Percentiles rank a stretch among this genome's conserved stretches.
phyloP scores from a whole-genome alignment of 64 coral and sea anemone species.

The Acropora yongei region DNA sequence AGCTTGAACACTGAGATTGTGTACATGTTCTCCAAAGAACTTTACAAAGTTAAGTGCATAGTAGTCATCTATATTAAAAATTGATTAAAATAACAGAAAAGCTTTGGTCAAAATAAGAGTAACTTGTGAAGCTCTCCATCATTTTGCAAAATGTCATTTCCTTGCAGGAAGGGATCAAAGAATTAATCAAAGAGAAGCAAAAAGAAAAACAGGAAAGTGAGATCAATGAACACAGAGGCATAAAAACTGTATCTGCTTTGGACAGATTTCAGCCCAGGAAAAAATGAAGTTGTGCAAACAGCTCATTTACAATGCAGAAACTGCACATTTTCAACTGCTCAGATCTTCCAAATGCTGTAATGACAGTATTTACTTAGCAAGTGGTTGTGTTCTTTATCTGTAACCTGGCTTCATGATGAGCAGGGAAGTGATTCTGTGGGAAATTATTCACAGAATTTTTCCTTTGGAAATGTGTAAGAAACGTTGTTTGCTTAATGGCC shows the following conservation, averaged over 20 bases:
- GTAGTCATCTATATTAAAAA: too few relatives aligned
- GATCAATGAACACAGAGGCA: slow-evolving; percentile 42
- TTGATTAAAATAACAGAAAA: too few relatives aligned
- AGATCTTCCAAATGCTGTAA: neutral
- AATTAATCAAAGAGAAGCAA: slow-evolving; percentile 57
- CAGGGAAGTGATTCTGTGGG: too few relatives aligned
- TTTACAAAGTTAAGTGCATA: too few relatives aligned
- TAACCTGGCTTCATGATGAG: too few relatives aligned
- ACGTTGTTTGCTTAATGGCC: too few relatives aligned
- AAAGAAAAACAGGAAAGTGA: slow-evolving; percentile 58
- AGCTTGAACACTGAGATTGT: too few relatives aligned
- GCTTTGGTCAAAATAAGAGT: too few relatives aligned
- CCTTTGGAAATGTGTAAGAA: too few relatives aligned
- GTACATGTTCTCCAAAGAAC: too few relatives aligned
- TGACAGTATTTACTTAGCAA: neutral
- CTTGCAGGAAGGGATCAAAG: slow-evolving; percentile 42
- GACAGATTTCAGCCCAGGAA: slow-evolving; percentile 64
- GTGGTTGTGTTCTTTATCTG: neutral
- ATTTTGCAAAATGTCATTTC: neutral
- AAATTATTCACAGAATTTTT: too few relatives aligned
- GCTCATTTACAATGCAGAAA: neutral
- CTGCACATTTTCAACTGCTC: neutral
- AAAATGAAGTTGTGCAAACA: neutral
- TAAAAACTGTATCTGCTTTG: slow-evolving; percentile 15
- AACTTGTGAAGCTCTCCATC: too few relatives aligned